phyloP scores from a whole-genome alignment of 1,140 invertebrate species.

The Drosophila neocordata region DNA sequence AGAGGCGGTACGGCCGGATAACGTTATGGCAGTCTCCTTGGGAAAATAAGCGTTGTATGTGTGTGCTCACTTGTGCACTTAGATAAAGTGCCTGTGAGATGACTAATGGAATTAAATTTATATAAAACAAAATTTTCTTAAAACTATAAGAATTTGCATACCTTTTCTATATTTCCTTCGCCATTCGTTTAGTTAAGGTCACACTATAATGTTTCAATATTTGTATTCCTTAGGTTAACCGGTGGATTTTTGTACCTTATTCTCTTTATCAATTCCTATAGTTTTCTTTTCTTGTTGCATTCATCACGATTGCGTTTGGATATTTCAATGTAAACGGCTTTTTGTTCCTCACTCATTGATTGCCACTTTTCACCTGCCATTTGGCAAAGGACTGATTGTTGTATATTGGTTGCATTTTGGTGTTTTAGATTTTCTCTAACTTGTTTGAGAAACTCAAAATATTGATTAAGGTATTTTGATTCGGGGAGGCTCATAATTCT shows the following conservation, averaged over 20 bases:
- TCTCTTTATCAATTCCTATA: too few species aligned
- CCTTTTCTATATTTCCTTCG: too few species aligned
- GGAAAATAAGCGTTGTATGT: not conserved
- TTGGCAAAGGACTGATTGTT: conserved; percentile 11
- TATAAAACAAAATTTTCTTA: not conserved
- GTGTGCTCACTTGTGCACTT: not conserved
- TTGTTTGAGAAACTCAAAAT: conserved; percentile 36
- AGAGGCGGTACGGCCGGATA: not conserved
- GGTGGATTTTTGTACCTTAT: too few species aligned
- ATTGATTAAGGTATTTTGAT: too few species aligned
- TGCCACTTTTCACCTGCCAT: conserved; percentile 45
- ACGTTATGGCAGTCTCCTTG: not conserved
- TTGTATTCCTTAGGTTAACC: too few species aligned
- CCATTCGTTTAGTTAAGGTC: too few species aligned
- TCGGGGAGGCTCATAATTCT: too few species aligned
- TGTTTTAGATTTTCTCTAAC: conserved; percentile 34
- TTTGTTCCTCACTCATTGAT: conserved; percentile 38
- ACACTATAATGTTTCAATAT: too few species aligned
- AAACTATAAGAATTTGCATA: not conserved
- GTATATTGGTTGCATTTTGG: conserved; percentile 18
- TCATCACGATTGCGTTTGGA: conserved; percentile 33
- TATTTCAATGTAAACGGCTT: conserved; percentile 23
- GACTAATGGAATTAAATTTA: not conserved
- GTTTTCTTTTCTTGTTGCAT: too few species aligned
- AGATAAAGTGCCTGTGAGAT: not conserved